Evolutionary conservation across 2,888 invertebrate genomes (phyloP).

Genomic region (Hirudinaria manillensis): DNA sequence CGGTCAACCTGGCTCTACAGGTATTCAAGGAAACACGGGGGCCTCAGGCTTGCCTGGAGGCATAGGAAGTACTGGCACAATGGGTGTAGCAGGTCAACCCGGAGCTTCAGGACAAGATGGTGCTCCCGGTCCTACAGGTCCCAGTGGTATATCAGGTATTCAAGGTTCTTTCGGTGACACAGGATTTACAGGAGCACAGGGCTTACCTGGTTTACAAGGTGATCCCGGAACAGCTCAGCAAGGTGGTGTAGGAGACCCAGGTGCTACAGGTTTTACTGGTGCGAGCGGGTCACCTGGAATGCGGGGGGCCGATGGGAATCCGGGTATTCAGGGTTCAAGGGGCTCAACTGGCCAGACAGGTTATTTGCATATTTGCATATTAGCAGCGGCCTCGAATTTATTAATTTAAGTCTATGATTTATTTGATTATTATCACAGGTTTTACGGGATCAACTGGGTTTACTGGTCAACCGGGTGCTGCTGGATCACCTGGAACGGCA

Average conservation of each 20-base stretch:
- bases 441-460: slow-evolving; percentile 19
- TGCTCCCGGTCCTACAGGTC: slow-evolving; percentile 5
- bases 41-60: slow-evolving; percentile 19
- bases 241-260: slow-evolving; percentile 10
- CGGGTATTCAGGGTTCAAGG: slow-evolving; percentile 37
- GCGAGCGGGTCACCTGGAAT: slow-evolving; percentile 19
- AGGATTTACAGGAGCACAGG: slow-evolving; percentile 13
- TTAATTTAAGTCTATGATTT: too few species aligned
- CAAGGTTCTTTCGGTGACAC: slow-evolving; percentile 20
- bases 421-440: slow-evolving; percentile 18
- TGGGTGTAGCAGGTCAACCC: slow-evolving; percentile 16
- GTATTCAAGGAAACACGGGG: slow-evolving; percentile 14
- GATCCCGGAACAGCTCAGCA: background rate
- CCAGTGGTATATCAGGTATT: slow-evolving; percentile 23
- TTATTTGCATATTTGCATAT: too few species aligned
- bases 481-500: slow-evolving; percentile 23
- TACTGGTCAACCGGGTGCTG: slow-evolving; percentile 17
- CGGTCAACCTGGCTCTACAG: slow-evolving; percentile 24
- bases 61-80: slow-evolving; percentile 18
- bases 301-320: background rate
- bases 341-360: slow-evolving; percentile 37
- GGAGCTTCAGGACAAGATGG: slow-evolving; percentile 35
- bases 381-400: too few species aligned
- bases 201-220: background rate
- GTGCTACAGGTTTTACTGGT: slow-evolving; percentile 29